Evolutionary conservation across 2,113 vertebrate genomes (phyloP), one percentile per base, ranked within the genome.

Genomic region (Octodon degus): DNA sequence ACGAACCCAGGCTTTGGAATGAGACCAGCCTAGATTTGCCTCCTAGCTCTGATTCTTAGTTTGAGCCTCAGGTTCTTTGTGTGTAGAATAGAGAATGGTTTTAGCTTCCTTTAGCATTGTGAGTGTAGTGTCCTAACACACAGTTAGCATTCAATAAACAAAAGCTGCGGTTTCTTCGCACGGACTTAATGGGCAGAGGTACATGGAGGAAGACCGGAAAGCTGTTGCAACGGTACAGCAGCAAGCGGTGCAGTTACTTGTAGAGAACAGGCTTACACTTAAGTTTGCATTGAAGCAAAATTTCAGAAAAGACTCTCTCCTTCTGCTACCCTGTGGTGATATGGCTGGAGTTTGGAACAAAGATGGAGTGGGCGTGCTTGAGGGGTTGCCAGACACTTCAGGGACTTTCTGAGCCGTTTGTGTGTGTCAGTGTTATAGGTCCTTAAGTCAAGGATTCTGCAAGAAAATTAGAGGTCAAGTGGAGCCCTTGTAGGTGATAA

Each of bases 331-430:
- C 77, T 74, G 37, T 58, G 63, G 65, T 65, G 30, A 65, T 55
- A 68, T 13, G 77, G 47, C 24, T 58, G 40, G 58, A 89, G 58
- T 81, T 60, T 85, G 50, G 76, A 94, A 84, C 34, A 58, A 83
- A 80, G 80, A 77, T 77, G 5, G 77, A 37, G 8, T 76, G 12
- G 43, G 55, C 25, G 40, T 1, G 37, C 9, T 60, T 72, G 0
- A 19, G 86, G 96, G 89, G 30, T 95, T 94, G 94, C 87, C 93
- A 96, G 95, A 88, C 32, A 89, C 85, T 80, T 90, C 24, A 43
- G 95, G 87, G 90, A 94, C 81, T 96, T 97, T 95, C 88, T 96
- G 79, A 91, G 13, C 43, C 40, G 62, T 95, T 4, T 89, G 65
- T 67, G 55, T 62, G 86, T 92, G 40, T 96, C 72, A 37, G 25